Base-by-base conservation (phyloP, 1,140 invertebrate genomes). In the Cydia amplana region DNA sequence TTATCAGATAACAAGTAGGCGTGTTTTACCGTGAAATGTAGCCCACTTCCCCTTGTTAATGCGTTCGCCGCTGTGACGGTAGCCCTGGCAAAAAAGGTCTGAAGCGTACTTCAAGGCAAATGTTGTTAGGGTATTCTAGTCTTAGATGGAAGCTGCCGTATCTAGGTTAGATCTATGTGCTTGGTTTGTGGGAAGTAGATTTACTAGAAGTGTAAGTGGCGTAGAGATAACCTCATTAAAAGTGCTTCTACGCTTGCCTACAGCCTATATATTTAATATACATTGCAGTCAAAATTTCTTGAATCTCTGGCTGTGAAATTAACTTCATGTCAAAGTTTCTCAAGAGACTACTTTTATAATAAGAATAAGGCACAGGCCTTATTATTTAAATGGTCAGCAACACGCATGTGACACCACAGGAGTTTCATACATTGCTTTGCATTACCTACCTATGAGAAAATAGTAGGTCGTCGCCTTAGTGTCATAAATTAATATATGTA, bases 1-100 rank as follows among this genome's bases (percentile, higher is more conserved):
- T 76, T 77, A 82, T 82, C 78, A 70, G 79, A 82, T 82, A 40
- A 46, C 25, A 25, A 75, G 74, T 55, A 60, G 82, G 82, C 82
- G 83, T 81, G 74, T 12, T 77, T 73, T 43, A 70, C 65, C 77
- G 74, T 88, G 79, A 86, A 86, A 81, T 87, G 82, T 84, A 72
- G 77, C 76, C 28, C 23, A 78, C 76, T 83, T 84, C 82, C 80
- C 79, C 78, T 86, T 74, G 82, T 87, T 85, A 87, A 80, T 74
- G 79, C 76, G 75, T 64, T 83, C 85, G 81, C 79, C 83, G 81
- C 85, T 83, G 87, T 88, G 86, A 87, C 86, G 86, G 86, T 79
- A 85, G 87, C 73, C 75, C 70, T n/a, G 10, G 55, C 6, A 23
- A 60, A n/a, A 23, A 60, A 60, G 20, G 55, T 10, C 55, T 10